These are phyloP conservation scores for Rhinatrema bivittatum DNA, from an alignment of 2,797 vertebrate genomes.

Conservation along the genomic window DNA sequence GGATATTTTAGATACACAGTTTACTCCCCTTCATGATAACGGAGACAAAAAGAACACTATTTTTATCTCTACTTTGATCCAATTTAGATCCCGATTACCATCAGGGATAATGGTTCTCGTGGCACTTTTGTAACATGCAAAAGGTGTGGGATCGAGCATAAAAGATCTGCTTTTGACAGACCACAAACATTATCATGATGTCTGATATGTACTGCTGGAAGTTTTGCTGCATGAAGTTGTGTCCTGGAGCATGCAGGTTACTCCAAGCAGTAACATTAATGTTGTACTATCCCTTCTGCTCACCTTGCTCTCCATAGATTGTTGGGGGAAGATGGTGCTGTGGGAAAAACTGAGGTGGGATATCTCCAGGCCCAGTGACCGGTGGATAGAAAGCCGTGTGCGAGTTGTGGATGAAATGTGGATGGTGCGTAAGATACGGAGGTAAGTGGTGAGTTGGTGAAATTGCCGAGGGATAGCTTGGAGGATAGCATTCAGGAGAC, in stretches of 20 bases:
- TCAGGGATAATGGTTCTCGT: too few species aligned
- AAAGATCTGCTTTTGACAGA: too few species aligned
- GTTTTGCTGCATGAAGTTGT: background rate
- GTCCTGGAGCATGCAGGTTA: too few species aligned
- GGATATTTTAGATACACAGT: too few species aligned
- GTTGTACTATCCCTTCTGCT: slow-evolving; percentile 16
- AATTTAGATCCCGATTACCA: too few species aligned
- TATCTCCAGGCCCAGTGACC: slow-evolving; percentile 82
- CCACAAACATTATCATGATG: background rate
- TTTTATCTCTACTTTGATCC: too few species aligned
- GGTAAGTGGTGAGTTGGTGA: slow-evolving; percentile 89
- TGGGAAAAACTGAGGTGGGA: slow-evolving; percentile 85
- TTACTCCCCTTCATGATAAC: too few species aligned
- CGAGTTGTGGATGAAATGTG: slow-evolving; percentile 90
- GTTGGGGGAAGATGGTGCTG: slow-evolving; percentile 86
- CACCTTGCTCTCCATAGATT: slow-evolving; percentile 91
- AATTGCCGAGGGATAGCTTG: slow-evolving; percentile 88
- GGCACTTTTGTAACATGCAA: too few species aligned
- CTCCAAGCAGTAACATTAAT: too few species aligned
- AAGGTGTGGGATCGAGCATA: too few species aligned
- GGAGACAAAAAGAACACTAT: too few species aligned
- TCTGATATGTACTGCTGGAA: background rate
- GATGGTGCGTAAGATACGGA: slow-evolving; percentile 83
- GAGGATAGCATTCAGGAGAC: slow-evolving; percentile 91
- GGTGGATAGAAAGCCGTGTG: slow-evolving; percentile 88